A percentile compares a stretch with the other conserved stretches of the same genome.
These are phyloP conservation scores for Labia minor DNA, from an alignment of 2,888 invertebrate genomes.

Conservation along the genomic window DNA sequence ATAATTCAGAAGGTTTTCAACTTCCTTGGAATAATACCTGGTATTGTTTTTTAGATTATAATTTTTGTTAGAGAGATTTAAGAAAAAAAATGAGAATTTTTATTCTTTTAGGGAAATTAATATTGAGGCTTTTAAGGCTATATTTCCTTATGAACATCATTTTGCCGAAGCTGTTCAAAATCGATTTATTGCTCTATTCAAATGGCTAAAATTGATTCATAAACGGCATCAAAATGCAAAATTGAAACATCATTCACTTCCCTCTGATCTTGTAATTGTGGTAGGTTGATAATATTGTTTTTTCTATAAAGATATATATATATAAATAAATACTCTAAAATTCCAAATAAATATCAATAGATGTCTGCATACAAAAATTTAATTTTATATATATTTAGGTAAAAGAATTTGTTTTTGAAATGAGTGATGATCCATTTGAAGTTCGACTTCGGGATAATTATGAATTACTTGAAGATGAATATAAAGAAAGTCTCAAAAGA, in stretches of 20 bases:
- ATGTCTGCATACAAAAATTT: neutral
- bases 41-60: constrained; percentile 33
- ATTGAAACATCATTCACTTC: constrained; percentile 48
- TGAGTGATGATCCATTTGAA: constrained; percentile 97
- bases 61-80: too few relatives aligned
- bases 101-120: constrained; percentile 42
- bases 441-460: constrained; percentile 92
- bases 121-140: constrained; percentile 53
- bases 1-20: constrained; percentile 60
- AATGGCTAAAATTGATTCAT: constrained; percentile 87
- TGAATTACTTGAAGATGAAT: constrained; percentile 89
- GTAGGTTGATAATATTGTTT: constrained; percentile 38
- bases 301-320: neutral
- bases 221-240: constrained; percentile 49
- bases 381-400: constrained; percentile 43
- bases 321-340: too few relatives aligned
- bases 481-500: constrained; percentile 83
- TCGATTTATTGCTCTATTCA: constrained; percentile 78
- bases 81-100: constrained; percentile 28
- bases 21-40: constrained; percentile 61
- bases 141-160: constrained; percentile 78
- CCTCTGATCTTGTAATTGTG: constrained; percentile 81
- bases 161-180: constrained; percentile 82
- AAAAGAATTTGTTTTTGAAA: constrained; percentile 78
- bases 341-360: too few relatives aligned